A percentile compares a stretch with the other conserved stretches of the same genome.
phyloP scores from a whole-genome alignment of 2,888 invertebrate species.

The Nemurella pictetii region DNA sequence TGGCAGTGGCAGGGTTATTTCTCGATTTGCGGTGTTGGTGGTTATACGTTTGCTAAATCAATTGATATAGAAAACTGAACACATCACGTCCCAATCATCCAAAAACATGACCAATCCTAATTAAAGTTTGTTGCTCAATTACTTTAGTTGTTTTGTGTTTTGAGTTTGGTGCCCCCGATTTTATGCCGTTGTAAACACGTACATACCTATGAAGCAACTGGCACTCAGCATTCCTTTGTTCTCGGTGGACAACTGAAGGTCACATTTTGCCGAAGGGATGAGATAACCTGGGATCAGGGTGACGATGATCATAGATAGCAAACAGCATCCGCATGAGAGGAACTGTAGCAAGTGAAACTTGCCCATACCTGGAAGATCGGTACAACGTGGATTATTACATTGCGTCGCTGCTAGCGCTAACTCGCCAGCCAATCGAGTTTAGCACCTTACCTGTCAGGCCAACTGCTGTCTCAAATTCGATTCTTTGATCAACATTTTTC shows the following conservation, averaged over 20 bases:
- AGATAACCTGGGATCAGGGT: slow-evolving; percentile 46
- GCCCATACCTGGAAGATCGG: not conserved
- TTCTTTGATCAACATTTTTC: not conserved
- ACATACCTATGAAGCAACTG: slow-evolving; percentile 33
- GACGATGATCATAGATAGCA: slow-evolving; percentile 70
- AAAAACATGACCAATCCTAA: no score
- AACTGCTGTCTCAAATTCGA: not conserved
- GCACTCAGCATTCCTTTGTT: slow-evolving; percentile 56
- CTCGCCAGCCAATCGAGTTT: not conserved
- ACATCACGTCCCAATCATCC: no score
- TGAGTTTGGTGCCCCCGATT: no score
- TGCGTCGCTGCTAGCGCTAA: no score
- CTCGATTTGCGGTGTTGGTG: no score
- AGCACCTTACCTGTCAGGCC: not conserved
- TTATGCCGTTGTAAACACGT: no score
- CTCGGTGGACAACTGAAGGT: slow-evolving; percentile 61
- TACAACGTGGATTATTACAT: not conserved
- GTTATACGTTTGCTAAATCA: no score
- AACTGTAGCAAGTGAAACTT: slow-evolving; percentile 59
- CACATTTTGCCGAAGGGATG: slow-evolving; percentile 69
- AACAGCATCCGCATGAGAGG: slow-evolving; percentile 62
- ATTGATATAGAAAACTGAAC: no score
- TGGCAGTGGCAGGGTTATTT: no score
- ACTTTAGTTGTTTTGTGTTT: no score
- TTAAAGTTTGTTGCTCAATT: no score